A percentile compares a stretch with the other conserved stretches of the same genome.
Evolutionary conservation across 2,888 invertebrate species (phyloP).

Genomic region (Boloria selene): DNA sequence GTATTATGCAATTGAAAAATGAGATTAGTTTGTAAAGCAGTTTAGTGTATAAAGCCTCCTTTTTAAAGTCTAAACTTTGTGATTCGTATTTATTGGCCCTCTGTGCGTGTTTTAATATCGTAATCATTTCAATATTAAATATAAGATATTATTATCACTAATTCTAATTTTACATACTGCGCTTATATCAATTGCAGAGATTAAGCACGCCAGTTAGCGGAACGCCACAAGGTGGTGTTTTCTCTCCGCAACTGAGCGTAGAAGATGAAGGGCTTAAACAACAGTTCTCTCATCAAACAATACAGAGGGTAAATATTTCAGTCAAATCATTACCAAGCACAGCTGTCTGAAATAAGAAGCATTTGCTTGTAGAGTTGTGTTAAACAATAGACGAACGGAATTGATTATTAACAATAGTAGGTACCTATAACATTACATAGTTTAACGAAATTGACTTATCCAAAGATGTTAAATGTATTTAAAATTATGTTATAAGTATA

Average conservation of each 20-base stretch:
- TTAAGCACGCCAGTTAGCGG: slow-evolving; percentile 74
- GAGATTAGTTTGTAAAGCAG: too few species aligned
- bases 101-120: not conserved
- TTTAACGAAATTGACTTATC: not conserved
- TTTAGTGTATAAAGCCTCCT: too few species aligned
- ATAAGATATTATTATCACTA: not conserved
- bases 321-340: slow-evolving; percentile 1
- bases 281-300: slow-evolving; percentile 76
- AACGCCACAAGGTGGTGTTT: slow-evolving; percentile 72
- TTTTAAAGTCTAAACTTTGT: too few species aligned
- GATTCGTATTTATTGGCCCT: slow-evolving; percentile 9
- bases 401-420: not conserved
- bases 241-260: slow-evolving; percentile 71
- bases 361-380: slow-evolving; percentile 13
- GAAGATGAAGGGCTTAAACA: slow-evolving; percentile 78
- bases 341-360: not conserved
- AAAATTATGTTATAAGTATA: not conserved
- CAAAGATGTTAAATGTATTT: slow-evolving; percentile 11
- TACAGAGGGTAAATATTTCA: slow-evolving; percentile 73
- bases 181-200: slow-evolving; percentile 57
- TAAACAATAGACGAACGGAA: slow-evolving; percentile 15
- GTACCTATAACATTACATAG: not conserved
- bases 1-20: too few species aligned
- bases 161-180: slow-evolving; percentile 8
- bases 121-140: not conserved